A percentile compares a stretch with the other conserved stretches of the same genome.
phyloP scores from a whole-genome alignment of 2,113 vertebrate species.

The Sphyrna mokarran region DNA sequence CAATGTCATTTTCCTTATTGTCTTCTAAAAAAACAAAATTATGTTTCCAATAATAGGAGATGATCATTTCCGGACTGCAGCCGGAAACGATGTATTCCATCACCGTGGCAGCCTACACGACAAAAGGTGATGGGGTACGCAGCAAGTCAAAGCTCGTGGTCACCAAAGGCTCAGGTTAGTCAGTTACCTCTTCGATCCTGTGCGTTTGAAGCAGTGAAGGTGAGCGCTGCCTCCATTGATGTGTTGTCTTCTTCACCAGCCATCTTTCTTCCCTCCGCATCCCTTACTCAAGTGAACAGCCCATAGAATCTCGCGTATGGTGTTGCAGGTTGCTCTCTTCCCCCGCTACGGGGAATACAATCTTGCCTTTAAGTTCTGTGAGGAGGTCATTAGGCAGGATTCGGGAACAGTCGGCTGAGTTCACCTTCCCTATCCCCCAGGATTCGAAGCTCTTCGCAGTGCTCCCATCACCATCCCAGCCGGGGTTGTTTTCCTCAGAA shows the following conservation, averaged over 20 bases:
- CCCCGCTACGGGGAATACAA: too few relatives aligned
- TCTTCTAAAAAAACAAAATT: background rate
- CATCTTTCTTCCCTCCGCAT: background rate
- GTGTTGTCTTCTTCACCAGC: background rate
- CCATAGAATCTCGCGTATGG: too few relatives aligned
- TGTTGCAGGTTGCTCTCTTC: background rate
- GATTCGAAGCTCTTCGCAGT: background rate
- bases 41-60: conserved; percentile 64
- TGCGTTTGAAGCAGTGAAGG: background rate
- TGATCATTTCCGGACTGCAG: conserved; percentile 86
- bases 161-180: conserved; percentile 88
- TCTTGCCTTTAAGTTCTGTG: background rate
- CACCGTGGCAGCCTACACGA: conserved; percentile 95
- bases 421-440: background rate
- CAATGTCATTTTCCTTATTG: background rate
- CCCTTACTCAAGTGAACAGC: background rate
- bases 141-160: conserved; percentile 88
- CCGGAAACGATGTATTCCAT: conserved; percentile 92
- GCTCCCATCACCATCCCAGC: background rate
- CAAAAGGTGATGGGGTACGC: conserved; percentile 93
- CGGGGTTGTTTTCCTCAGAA: too few relatives aligned
- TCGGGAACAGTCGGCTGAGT: too few relatives aligned
- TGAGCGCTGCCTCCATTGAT: background rate
- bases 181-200: background rate
- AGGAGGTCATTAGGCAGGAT: background rate